phyloP scores from a whole-genome alignment of 2,797 vertebrate species.

The Melanotaenia parkinsoni region DNA sequence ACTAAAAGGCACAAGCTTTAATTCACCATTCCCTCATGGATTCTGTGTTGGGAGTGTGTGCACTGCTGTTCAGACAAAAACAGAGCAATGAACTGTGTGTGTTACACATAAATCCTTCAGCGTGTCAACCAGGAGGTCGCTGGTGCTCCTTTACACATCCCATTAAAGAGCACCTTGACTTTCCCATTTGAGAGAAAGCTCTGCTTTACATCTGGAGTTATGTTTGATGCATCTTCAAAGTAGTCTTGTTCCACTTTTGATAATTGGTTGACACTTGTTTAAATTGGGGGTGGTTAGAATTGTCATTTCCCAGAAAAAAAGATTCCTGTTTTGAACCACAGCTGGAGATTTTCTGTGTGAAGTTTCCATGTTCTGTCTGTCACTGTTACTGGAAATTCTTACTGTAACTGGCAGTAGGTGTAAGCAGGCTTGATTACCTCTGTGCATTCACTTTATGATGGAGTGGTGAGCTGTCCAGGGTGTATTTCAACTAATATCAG shows the following conservation, averaged over 20 bases:
- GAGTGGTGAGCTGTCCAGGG: not conserved
- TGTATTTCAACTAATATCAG: not conserved
- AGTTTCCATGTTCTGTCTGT: not conserved
- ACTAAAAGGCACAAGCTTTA: conserved; percentile 70
- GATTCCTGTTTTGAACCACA: conserved; percentile 3
- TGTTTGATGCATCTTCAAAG: conserved; percentile 60
- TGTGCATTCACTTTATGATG: not conserved
- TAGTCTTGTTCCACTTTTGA: conserved; percentile 46
- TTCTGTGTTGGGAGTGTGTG: conserved; percentile 60
- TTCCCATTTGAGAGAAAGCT: conserved; percentile 57
- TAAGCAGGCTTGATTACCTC: not conserved
- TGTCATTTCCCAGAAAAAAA: not conserved
- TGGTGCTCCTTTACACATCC: conserved; percentile 63
- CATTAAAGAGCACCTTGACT: conserved; percentile 74
- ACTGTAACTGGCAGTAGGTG: not conserved
- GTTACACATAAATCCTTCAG: conserved; percentile 65
- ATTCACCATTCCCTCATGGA: conserved; percentile 67
- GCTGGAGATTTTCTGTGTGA: not conserved
- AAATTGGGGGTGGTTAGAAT: not conserved
- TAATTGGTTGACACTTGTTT: conserved; percentile 45
- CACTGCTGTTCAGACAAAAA: conserved; percentile 58
- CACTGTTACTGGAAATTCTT: not conserved
- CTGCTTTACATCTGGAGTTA: conserved; percentile 68
- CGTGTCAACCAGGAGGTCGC: conserved; percentile 67
- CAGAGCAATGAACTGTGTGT: conserved; percentile 58